Evolutionary conservation across 2,888 invertebrate genomes (phyloP).

Genomic region (Amorpha juglandis): DNA sequence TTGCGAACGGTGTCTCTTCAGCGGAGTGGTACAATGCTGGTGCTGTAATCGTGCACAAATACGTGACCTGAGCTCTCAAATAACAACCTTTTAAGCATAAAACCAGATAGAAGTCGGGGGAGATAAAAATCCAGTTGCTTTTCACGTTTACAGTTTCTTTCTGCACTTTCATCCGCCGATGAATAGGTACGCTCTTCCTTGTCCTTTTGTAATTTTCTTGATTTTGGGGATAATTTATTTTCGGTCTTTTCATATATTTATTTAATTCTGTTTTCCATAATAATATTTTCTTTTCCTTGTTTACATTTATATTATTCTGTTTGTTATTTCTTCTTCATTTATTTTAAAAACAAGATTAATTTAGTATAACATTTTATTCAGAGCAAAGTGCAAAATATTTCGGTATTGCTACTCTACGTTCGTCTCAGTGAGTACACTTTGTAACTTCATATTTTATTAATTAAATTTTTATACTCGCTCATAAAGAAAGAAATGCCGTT

Average conservation of each 20-base stretch:
- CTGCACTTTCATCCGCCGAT: conserved; percentile 2
- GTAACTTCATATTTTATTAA: conserved; percentile 28
- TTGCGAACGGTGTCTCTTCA: conserved; percentile 6
- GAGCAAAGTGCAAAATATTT: background rate
- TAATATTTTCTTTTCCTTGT: background rate
- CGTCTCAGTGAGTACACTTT: conserved; percentile 16
- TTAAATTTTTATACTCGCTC: conserved; percentile 30
- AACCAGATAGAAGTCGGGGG: conserved; percentile 3
- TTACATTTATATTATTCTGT: background rate
- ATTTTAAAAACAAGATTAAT: background rate
- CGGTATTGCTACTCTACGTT: background rate
- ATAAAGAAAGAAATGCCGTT: conserved; percentile 25
- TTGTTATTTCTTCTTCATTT: background rate
- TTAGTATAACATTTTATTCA: background rate
- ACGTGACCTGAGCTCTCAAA: conserved; percentile 20
- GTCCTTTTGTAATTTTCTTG: too few relatives aligned
- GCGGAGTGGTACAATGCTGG: conserved; percentile 10
- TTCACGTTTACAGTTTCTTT: conserved; percentile 9
- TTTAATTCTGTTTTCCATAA: background rate
- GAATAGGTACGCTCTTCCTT: too few relatives aligned
- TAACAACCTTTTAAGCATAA: conserved; percentile 20
- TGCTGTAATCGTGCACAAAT: conserved; percentile 8
- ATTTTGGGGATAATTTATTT: too few relatives aligned
- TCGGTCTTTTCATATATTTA: background rate
- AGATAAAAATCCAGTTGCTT: background rate